phyloP scores from a whole-genome alignment of 2,888 invertebrate species.

The Lasioglossum vierecki region DNA sequence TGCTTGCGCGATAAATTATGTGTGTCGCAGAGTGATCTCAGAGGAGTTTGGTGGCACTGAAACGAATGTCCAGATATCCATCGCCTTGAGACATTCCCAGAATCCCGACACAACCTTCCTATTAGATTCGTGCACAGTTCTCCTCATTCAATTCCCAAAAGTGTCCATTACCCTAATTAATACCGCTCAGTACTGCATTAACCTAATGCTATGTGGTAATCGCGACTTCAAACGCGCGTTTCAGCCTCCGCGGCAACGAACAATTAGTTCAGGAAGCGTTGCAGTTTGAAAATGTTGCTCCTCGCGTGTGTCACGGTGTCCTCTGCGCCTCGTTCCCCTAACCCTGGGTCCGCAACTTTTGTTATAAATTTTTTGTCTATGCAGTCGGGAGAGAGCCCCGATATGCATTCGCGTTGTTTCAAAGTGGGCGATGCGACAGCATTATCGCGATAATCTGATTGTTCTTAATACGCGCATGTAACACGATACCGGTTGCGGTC shows the following conservation, averaged over 20 bases:
- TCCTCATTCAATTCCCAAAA: background rate
- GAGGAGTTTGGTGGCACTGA: background rate
- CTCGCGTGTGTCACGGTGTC: background rate
- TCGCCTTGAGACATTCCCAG: background rate
- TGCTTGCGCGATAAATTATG: background rate
- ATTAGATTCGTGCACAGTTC: background rate
- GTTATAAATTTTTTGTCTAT: constrained; percentile 1
- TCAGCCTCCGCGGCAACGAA: background rate
- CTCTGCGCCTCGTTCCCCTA: background rate
- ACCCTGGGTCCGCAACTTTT: background rate
- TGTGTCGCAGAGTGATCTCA: background rate
- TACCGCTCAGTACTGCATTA: background rate
- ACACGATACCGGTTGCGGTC: constrained; percentile 32
- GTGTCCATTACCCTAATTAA: constrained; percentile 14
- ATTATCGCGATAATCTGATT: constrained; percentile 46
- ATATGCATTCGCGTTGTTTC: background rate
- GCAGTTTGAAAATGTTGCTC: background rate
- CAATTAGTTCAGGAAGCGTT: background rate
- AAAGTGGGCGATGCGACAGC: constrained; percentile 8
- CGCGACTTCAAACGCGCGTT: constrained; percentile 1
- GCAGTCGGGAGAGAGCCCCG: background rate
- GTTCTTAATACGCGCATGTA: constrained; percentile 29
- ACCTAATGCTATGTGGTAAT: background rate
- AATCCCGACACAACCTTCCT: background rate
- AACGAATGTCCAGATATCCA: background rate